A percentile compares a stretch with the other conserved stretches of the same genome.
Conservation (phyloP, 2,113 vertebrate genomes). For the Damaliscus lunatus region DNA sequence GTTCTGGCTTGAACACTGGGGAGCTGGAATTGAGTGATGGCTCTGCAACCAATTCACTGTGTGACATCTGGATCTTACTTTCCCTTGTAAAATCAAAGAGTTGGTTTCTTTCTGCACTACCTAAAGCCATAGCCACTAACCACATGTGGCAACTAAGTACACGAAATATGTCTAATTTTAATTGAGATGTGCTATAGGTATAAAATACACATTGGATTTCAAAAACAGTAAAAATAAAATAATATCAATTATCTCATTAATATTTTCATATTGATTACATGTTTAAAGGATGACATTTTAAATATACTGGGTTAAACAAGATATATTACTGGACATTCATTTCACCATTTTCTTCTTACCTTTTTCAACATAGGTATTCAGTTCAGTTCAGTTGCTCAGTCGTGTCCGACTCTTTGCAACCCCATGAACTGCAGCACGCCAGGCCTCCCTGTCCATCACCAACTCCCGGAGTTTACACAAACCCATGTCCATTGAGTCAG, state of each 20-base stretch:
- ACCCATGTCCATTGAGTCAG: background rate
- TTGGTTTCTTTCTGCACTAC: background rate
- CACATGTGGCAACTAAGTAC: background rate
- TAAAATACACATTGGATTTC: background rate
- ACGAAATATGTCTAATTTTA: background rate
- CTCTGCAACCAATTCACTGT: background rate
- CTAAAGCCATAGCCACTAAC: background rate
- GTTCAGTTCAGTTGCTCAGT: background rate
- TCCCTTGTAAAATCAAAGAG: background rate
- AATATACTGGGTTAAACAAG: background rate
- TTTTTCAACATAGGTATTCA: background rate
- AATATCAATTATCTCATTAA: background rate
- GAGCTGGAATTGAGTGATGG: background rate
- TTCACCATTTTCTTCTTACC: background rate
- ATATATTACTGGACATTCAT: background rate
- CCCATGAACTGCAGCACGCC: background rate
- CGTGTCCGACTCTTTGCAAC: fast-evolving
- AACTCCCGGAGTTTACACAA: background rate
- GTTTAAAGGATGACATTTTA: background rate
- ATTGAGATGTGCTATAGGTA: background rate
- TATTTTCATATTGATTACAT: background rate
- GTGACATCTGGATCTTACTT: background rate
- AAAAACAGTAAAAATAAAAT: constrained; percentile 1
- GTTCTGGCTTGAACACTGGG: background rate
- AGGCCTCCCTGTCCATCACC: background rate